Percentiles rank a stretch among this genome's conserved stretches.
phyloP scores from a whole-genome alignment of 2,888 invertebrate genomes.

The Epinotia nisella region DNA sequence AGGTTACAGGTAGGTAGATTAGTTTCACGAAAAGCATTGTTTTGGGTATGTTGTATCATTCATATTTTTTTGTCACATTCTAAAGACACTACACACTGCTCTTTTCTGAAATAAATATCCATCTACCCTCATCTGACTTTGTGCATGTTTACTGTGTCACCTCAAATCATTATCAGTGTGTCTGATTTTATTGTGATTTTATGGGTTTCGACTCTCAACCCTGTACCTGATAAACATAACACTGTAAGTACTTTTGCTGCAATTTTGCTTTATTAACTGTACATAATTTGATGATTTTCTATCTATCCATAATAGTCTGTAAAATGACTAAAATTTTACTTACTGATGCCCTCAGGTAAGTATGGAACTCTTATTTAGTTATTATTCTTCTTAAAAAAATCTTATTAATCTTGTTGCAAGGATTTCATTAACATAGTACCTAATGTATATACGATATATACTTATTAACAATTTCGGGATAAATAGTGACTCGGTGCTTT shows the following conservation, averaged over 20 bases:
- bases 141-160: constrained; percentile 15
- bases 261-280: background rate
- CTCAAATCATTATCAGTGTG: constrained; percentile 16
- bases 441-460: background rate
- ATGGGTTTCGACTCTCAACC: constrained; percentile 6
- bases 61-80: constrained; percentile 1
- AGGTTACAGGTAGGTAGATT: constrained; percentile 13
- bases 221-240: background rate
- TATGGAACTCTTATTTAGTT: background rate
- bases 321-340: background rate
- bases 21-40: constrained; percentile 6
- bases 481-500: background rate
- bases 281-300: background rate
- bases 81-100: background rate
- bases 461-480: background rate
- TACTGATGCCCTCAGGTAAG: constrained; percentile 1
- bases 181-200: constrained; percentile 14
- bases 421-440: background rate
- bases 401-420: too few species aligned
- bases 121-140: constrained; percentile 12
- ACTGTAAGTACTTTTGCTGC: background rate
- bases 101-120: background rate
- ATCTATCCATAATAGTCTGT: background rate
- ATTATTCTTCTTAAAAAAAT: too few species aligned
- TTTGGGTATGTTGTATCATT: constrained; percentile 17